Evolutionary conservation across 1,140 invertebrate species (phyloP).

Genomic region (Rhopalosiphum maidis): DNA sequence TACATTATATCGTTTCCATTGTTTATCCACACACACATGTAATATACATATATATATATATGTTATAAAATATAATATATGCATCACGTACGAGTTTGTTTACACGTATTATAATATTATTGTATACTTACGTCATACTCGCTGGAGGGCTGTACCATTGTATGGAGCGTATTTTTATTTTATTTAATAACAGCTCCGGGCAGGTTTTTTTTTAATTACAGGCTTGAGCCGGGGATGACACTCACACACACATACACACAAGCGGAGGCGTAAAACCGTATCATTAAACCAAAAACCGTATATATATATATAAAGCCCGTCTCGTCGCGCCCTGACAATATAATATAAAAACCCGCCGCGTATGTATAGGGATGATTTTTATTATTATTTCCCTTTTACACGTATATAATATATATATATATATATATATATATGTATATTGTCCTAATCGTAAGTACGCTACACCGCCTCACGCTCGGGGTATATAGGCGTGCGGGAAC

Average conservation of each 20-base stretch:
- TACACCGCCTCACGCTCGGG: not conserved
- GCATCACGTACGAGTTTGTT: not conserved
- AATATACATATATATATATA: not conserved
- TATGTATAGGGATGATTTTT: constrained; percentile 44
- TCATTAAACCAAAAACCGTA: constrained; percentile 43
- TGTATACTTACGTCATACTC: not conserved
- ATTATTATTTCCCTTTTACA: constrained; percentile 19
- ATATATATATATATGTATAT: not conserved
- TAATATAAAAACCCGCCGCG: not conserved
- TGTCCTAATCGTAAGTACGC: not conserved
- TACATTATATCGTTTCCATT: constrained; percentile 30
- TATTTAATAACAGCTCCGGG: constrained; percentile 31
- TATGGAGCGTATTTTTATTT: constrained; percentile 2
- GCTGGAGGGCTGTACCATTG: not conserved
- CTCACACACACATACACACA: not conserved
- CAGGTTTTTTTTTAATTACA: constrained; percentile 48
- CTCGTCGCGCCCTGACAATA: constrained; percentile 40
- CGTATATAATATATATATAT: not conserved
- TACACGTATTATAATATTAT: not conserved
- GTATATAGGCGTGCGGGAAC: not conserved
- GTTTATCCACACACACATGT: not conserved
- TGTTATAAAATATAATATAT: not conserved
- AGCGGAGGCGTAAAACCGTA: constrained; percentile 52
- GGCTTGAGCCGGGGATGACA: not conserved
- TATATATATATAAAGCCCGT: constrained; percentile 1